These are phyloP conservation scores for Pteria penguin DNA, from an alignment of 2,888 invertebrate species.

Conservation along the genomic window DNA sequence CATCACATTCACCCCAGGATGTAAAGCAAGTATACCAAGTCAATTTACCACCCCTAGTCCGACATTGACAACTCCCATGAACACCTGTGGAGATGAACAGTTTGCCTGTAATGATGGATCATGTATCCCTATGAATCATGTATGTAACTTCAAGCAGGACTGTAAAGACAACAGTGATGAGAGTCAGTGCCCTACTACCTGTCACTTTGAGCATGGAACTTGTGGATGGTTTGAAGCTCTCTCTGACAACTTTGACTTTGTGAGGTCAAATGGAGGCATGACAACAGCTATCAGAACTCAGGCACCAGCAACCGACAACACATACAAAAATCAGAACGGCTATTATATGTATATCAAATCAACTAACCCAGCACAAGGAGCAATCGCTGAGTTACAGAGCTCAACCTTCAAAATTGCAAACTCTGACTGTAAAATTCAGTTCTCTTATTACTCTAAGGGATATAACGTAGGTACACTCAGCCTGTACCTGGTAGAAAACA, in stretches of 20 bases:
- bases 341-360: slow-evolving; percentile 69
- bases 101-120: slow-evolving; percentile 70
- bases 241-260: slow-evolving; percentile 71
- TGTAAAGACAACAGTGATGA: slow-evolving; percentile 73
- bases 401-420: slow-evolving; percentile 59
- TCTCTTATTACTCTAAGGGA: slow-evolving; percentile 69
- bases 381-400: slow-evolving; percentile 61
- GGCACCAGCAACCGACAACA: slow-evolving; percentile 67
- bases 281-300: slow-evolving; percentile 39
- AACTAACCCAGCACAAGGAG: slow-evolving; percentile 49
- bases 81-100: slow-evolving; percentile 49
- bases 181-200: slow-evolving; percentile 62
- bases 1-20: slow-evolving; percentile 72
- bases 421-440: slow-evolving; percentile 67
- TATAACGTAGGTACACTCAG: slow-evolving; percentile 54
- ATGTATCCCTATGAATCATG: slow-evolving; percentile 59
- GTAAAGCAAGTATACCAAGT: slow-evolving; percentile 56
- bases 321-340: slow-evolving; percentile 62
- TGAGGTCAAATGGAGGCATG: slow-evolving; percentile 56
- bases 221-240: slow-evolving; percentile 71
- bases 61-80: slow-evolving; percentile 41
- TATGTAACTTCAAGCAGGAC: slow-evolving; percentile 70
- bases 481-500: slow-evolving; percentile 54
- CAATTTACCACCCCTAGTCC: slow-evolving; percentile 43
- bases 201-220: slow-evolving; percentile 69